A percentile compares a stretch with the other conserved stretches of the same genome.
Evolutionary conservation across 2,797 vertebrate species (phyloP).

Genomic region (Gorsachius magnificus): DNA sequence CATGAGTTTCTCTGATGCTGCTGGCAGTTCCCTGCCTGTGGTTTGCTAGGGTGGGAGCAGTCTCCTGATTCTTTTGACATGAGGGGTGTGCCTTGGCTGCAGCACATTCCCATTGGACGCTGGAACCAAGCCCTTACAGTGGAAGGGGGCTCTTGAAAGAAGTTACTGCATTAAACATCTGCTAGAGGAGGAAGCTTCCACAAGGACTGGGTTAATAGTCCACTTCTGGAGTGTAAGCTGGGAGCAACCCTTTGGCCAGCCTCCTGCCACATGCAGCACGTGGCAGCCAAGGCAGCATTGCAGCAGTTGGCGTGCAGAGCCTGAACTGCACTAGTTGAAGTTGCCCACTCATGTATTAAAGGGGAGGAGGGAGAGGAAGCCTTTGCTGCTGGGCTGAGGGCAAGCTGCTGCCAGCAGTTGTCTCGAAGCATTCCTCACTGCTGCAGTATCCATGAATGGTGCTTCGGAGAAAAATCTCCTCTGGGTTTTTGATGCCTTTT

Average conservation of each 20-base stretch:
- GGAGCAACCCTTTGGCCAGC: neutral
- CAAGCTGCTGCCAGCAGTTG: neutral
- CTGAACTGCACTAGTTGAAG: neutral
- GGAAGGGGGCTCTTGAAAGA: neutral
- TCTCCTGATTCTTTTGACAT: neutral
- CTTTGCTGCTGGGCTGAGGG: neutral
- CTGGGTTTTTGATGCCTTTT: neutral
- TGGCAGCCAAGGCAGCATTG: accelerated
- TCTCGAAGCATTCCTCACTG: neutral
- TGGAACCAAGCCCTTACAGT: neutral
- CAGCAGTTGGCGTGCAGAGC: neutral
- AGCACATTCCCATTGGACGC: neutral
- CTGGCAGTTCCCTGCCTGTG: neutral
- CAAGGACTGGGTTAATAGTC: neutral
- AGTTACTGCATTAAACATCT: neutral
- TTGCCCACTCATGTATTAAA: accelerated
- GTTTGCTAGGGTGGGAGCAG: neutral
- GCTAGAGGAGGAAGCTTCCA: neutral
- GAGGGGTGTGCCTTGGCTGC: neutral
- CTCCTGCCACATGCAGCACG: neutral
- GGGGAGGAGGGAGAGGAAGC: neutral
- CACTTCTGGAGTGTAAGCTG: neutral
- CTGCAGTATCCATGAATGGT: neutral
- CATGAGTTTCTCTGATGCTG: neutral
- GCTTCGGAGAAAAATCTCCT: neutral